Percentiles rank a stretch among this genome's conserved stretches.
Evolutionary conservation across 1,140 invertebrate species (phyloP).

Genomic region (Cryptotermes secundus): DNA sequence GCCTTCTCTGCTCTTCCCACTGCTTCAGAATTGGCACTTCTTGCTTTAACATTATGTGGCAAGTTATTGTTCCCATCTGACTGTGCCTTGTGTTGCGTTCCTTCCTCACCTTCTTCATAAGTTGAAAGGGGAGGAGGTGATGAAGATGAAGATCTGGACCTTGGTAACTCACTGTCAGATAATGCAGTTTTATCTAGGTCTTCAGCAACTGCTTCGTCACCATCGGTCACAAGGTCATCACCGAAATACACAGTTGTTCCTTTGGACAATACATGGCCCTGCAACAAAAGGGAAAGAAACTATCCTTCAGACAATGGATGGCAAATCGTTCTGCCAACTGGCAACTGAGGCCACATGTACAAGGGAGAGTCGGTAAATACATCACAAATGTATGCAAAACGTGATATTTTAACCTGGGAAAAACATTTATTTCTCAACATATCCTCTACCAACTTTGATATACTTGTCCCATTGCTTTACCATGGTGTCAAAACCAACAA

Average conservation of each 20-base stretch:
- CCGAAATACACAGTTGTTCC: conserved; percentile 32
- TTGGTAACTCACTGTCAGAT: neutral
- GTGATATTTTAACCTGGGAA: no score
- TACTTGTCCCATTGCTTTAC: no score
- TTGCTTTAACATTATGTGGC: neutral
- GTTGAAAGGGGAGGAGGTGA: neutral
- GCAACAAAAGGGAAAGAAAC: neutral
- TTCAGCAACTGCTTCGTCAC: conserved; percentile 5
- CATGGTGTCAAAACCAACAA: no score
- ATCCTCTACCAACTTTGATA: no score
- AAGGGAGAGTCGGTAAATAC: no score
- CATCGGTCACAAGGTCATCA: conserved; percentile 34
- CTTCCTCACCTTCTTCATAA: neutral
- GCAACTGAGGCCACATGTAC: no score
- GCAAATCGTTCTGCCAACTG: no score
- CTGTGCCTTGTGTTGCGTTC: no score
- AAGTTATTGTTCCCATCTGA: neutral
- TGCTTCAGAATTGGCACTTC: neutral
- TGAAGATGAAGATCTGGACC: neutral
- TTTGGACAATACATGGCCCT: conserved; percentile 29
- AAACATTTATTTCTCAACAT: no score
- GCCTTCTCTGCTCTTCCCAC: neutral
- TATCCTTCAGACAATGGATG: neutral
- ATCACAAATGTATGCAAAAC: no score
- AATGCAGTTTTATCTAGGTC: neutral